phyloP scores from a whole-genome alignment of 2,888 invertebrate species.

The Ochropleura plecta region DNA sequence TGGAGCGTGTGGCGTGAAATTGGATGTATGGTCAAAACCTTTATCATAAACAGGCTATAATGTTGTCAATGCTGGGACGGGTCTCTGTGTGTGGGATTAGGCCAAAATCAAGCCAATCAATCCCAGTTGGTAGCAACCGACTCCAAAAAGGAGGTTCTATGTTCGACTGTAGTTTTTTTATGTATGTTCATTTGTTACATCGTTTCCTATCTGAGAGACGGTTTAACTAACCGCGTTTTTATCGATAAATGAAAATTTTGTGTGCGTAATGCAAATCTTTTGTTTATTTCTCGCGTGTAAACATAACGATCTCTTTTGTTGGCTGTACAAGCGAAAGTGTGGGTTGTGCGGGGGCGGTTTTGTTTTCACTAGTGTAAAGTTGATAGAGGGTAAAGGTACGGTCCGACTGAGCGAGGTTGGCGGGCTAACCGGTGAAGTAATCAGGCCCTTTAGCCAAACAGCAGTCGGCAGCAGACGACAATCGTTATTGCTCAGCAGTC shows the following conservation, averaged over 20 bases:
- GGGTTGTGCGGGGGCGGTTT: constrained; percentile 75
- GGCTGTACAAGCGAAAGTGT: constrained; percentile 51
- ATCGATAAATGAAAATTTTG: constrained; percentile 10
- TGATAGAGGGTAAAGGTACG: constrained; percentile 18
- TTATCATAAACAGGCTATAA: background rate
- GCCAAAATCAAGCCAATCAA: background rate
- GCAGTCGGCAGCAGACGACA: too few relatives aligned
- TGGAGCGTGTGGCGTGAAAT: constrained; percentile 66
- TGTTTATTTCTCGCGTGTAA: constrained; percentile 28
- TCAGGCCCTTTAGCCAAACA: too few relatives aligned
- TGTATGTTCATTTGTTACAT: background rate
- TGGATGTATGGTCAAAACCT: constrained; percentile 41
- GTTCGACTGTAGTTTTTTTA: too few relatives aligned
- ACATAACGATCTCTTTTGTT: constrained; percentile 25
- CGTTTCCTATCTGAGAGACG: background rate
- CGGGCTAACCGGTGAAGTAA: background rate
- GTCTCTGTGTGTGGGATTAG: background rate
- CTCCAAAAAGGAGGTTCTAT: too few relatives aligned
- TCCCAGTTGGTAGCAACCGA: background rate
- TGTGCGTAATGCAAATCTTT: constrained; percentile 15
- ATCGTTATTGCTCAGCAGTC: too few relatives aligned
- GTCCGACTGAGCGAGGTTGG: constrained; percentile 7
- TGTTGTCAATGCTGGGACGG: background rate
- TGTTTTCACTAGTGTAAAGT: constrained; percentile 76
- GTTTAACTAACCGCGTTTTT: background rate